phyloP scores from a whole-genome alignment of 1,140 invertebrate species.

The Olivierus martensii region DNA sequence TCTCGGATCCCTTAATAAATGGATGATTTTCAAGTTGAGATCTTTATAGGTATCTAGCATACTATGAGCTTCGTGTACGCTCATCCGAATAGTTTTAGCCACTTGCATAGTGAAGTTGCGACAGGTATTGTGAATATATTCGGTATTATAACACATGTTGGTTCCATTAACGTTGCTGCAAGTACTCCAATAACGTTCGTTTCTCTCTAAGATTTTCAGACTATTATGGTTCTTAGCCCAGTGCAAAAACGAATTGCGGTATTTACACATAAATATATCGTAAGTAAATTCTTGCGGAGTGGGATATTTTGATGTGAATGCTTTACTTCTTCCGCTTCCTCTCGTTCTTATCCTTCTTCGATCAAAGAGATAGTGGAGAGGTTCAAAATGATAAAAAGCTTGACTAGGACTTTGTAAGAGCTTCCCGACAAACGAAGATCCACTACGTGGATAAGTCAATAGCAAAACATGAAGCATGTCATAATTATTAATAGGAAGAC shows the following conservation, averaged over 20 bases:
- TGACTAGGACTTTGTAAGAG: slow-evolving; percentile 63
- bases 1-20: slow-evolving; percentile 19
- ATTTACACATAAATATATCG: slow-evolving; percentile 13
- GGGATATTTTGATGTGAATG: not conserved
- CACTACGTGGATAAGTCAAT: slow-evolving; percentile 67
- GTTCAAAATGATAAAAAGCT: slow-evolving; percentile 79
- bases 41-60: slow-evolving; percentile 8
- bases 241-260: slow-evolving; percentile 11
- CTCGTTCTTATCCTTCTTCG: not conserved
- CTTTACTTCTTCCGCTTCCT: slow-evolving; percentile 3
- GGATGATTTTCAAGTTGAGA: slow-evolving; percentile 17
- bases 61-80: slow-evolving; percentile 4
- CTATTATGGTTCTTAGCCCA: slow-evolving; percentile 14
- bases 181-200: slow-evolving; percentile 12
- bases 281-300: slow-evolving; percentile 7
- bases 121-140: slow-evolving; percentile 10
- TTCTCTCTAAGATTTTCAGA: slow-evolving; percentile 11
- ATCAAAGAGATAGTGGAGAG: slow-evolving; percentile 34
- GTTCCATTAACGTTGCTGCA: slow-evolving; percentile 7
- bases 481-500: not conserved
- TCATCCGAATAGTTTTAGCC: slow-evolving; percentile 14
- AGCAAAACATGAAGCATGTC: slow-evolving; percentile 26
- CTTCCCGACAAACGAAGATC: slow-evolving; percentile 77
- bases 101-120: slow-evolving; percentile 10
- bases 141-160: slow-evolving; percentile 14